Percentiles rank a stretch among this genome's conserved stretches.
These are phyloP conservation scores for Yponomeuta malinellus DNA, from an alignment of 2,888 invertebrate species.

Conservation along the genomic window DNA sequence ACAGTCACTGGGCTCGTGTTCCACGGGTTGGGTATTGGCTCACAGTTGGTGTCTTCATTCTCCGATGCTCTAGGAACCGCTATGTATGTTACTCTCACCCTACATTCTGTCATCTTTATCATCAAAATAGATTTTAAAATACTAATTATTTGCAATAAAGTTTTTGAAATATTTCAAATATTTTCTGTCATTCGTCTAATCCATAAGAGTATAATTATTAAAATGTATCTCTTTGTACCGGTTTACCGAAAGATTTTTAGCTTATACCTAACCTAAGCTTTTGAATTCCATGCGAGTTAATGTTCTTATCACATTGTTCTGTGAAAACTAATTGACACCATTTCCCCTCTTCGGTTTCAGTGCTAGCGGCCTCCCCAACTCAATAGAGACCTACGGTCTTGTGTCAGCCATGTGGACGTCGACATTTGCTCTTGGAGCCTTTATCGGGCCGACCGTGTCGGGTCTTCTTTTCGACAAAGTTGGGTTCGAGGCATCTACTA, in stretches of 20 bases:
- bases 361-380: constrained; percentile 85
- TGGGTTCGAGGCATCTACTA: constrained; percentile 81
- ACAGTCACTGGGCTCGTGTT: constrained; percentile 82
- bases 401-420: constrained; percentile 95
- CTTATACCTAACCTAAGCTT: too few relatives aligned
- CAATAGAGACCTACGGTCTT: constrained; percentile 90
- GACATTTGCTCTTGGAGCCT: constrained; percentile 91
- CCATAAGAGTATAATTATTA: too few relatives aligned
- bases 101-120: not conserved
- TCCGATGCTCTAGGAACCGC: constrained; percentile 87
- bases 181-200: too few relatives aligned
- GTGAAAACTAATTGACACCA: too few relatives aligned
- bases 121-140: not conserved
- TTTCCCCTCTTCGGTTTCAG: constrained; percentile 46
- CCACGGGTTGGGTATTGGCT: constrained; percentile 89
- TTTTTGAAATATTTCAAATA: not conserved
- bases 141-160: not conserved
- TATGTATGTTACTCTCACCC: constrained; percentile 77
- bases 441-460: constrained; percentile 86
- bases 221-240: too few relatives aligned
- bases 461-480: constrained; percentile 84
- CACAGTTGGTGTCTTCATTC: constrained; percentile 90
- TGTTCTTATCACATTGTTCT: too few relatives aligned
- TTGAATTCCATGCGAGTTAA: too few relatives aligned
- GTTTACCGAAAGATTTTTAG: too few relatives aligned